Conservation (phyloP, 1,140 invertebrate species). For the Drosophila ogumai region DNA sequence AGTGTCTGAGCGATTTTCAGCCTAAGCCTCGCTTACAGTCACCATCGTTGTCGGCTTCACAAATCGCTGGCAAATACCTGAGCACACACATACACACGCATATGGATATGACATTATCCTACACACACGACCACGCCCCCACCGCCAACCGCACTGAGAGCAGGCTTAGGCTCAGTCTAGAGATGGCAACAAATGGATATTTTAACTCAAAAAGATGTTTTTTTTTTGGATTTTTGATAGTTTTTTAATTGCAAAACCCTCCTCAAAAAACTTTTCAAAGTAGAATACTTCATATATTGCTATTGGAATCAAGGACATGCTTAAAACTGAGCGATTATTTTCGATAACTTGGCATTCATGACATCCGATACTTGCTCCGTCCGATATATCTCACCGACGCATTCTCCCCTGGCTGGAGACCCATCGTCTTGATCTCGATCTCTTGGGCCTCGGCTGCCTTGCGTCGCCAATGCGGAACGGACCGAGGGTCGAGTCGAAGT, state of each 20-base stretch:
- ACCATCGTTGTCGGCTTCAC: slow-evolving; percentile 22
- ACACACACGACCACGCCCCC: slow-evolving; percentile 32
- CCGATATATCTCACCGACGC: background rate
- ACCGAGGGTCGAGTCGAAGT: slow-evolving; percentile 36
- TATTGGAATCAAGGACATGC: background rate
- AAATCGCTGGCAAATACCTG: slow-evolving; percentile 47
- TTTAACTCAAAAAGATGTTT: background rate
- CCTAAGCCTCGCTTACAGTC: slow-evolving; percentile 9
- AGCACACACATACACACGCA: slow-evolving; percentile 34
- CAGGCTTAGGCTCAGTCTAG: background rate
- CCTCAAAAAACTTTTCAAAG: no score
- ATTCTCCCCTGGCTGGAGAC: slow-evolving; percentile 7
- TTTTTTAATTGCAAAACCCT: no score
- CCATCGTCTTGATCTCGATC: slow-evolving; percentile 27
- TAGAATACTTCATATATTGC: no score
- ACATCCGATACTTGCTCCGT: background rate
- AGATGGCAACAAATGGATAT: background rate
- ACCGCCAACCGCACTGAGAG: background rate
- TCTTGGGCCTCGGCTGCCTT: slow-evolving; percentile 47
- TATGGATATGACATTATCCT: slow-evolving; percentile 70
- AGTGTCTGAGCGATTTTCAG: slow-evolving; percentile 2
- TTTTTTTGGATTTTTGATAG: background rate
- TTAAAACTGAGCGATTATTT: background rate
- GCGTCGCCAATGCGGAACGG: slow-evolving; percentile 77
- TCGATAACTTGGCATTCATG: background rate